Percentiles rank a stretch among this genome's conserved stretches.
Conservation (phyloP, 1,140 invertebrate species). For the Zaprionus lachaisei region DNA sequence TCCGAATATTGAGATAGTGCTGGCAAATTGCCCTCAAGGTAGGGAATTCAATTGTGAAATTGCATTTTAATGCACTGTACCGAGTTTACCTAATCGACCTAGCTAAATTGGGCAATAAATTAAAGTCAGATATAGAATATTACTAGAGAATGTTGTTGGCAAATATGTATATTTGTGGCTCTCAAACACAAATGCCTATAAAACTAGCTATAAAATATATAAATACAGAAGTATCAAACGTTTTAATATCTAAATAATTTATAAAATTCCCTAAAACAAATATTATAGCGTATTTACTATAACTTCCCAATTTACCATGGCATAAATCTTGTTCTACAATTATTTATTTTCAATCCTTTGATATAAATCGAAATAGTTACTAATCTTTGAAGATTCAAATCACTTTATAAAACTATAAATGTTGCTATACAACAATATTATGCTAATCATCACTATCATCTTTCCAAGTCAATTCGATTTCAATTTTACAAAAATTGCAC, state of each 20-base stretch:
- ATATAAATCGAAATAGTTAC: too few species aligned
- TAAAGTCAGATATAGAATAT: neutral
- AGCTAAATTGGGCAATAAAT: neutral
- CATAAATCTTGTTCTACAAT: too few species aligned
- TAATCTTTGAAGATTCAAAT: neutral
- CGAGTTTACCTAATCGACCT: constrained; percentile 2
- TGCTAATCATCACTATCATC: neutral
- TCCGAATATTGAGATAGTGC: constrained; percentile 9
- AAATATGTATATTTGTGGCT: neutral
- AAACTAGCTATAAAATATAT: too few species aligned
- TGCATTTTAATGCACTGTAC: neutral
- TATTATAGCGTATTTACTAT: too few species aligned
- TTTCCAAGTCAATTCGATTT: neutral
- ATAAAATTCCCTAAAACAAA: too few species aligned
- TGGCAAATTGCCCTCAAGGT: neutral
- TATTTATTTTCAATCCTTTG: too few species aligned
- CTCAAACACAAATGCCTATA: too few species aligned
- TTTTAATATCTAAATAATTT: too few species aligned
- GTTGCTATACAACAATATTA: neutral
- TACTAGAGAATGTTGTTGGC: neutral
- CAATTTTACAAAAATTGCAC: too few species aligned
- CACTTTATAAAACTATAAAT: neutral
- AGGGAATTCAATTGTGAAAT: neutral
- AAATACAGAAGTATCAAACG: too few species aligned
- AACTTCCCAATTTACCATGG: too few species aligned